A percentile compares a stretch with the other conserved stretches of the same genome.
Conservation (phyloP, 2,888 invertebrate species). For the Pedicia rivosa region DNA sequence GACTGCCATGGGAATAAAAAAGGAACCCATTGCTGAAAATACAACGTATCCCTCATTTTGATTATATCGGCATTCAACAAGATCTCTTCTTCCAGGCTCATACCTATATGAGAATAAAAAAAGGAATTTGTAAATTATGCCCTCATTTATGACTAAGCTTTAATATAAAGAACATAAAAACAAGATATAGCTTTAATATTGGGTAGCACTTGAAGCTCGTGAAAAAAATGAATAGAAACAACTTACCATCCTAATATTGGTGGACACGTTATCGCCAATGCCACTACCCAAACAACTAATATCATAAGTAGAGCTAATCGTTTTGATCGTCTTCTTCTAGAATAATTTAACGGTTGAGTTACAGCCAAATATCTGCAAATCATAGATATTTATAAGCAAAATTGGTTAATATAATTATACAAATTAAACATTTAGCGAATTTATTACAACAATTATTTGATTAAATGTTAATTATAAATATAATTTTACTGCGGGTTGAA, state of each 20-base stretch:
- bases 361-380: slow-evolving; percentile 70
- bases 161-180: no score
- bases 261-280: slow-evolving; percentile 83
- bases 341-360: slow-evolving; percentile 83
- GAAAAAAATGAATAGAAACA: no score
- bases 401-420: no score
- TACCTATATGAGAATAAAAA: slow-evolving; percentile 44
- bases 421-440: no score
- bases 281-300: slow-evolving; percentile 76
- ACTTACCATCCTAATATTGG: slow-evolving; percentile 85
- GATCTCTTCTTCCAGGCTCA: slow-evolving; percentile 46
- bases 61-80: slow-evolving; percentile 68
- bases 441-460: no score
- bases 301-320: slow-evolving; percentile 75
- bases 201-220: no score
- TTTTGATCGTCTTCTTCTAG: slow-evolving; percentile 71
- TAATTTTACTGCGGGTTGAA: no score
- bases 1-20: slow-evolving; percentile 87
- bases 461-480: no score
- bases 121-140: background rate
- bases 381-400: no score
- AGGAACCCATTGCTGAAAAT: slow-evolving; percentile 90
- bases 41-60: slow-evolving; percentile 88
- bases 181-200: no score
- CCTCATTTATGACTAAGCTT: no score